Evolutionary conservation across 2,888 invertebrate species (phyloP).

Genomic region (Anthoptus insignis): DNA sequence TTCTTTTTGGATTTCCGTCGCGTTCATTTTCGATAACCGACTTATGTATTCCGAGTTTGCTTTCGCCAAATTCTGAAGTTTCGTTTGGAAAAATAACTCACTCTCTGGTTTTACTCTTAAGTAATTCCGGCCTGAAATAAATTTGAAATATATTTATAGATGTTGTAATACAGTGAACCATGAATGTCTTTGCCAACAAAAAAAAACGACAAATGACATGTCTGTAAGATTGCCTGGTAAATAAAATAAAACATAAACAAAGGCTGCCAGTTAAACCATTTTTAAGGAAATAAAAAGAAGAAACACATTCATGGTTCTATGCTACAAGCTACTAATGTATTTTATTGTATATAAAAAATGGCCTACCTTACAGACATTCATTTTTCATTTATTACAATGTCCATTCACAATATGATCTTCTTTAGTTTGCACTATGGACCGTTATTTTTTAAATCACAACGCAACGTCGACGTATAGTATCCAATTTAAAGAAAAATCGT

Average conservation of each 20-base stretch:
- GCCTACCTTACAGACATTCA: constrained; percentile 87
- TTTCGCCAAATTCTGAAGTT: constrained; percentile 72
- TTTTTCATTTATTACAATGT: constrained; percentile 69
- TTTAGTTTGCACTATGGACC: constrained; percentile 52
- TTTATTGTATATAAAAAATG: constrained; percentile 58
- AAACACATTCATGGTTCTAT: constrained; percentile 81
- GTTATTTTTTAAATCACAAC: constrained; percentile 41
- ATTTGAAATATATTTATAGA: constrained; percentile 33
- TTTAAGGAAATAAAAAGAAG: constrained; percentile 44
- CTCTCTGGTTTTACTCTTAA: constrained; percentile 79
- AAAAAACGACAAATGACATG: constrained; percentile 67
- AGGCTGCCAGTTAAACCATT: constrained; percentile 45
- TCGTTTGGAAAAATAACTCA: constrained; percentile 77
- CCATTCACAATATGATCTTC: constrained; percentile 84
- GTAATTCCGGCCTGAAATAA: constrained; percentile 65
- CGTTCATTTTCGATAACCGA: constrained; percentile 75
- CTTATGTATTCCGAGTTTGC: constrained; percentile 73
- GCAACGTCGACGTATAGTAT: constrained; percentile 25
- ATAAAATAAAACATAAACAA: constrained; percentile 49
- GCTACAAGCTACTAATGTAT: constrained; percentile 58
- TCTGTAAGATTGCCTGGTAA: constrained; percentile 80
- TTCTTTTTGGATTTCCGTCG: constrained; percentile 73
- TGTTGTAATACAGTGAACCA: constrained; percentile 67
- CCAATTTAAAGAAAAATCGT: constrained; percentile 35
- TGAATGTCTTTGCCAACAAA: constrained; percentile 65